Percentiles rank a stretch among this genome's conserved stretches.
phyloP scores from a whole-genome alignment of 1,140 invertebrate species.

The Subanguina moxae region DNA sequence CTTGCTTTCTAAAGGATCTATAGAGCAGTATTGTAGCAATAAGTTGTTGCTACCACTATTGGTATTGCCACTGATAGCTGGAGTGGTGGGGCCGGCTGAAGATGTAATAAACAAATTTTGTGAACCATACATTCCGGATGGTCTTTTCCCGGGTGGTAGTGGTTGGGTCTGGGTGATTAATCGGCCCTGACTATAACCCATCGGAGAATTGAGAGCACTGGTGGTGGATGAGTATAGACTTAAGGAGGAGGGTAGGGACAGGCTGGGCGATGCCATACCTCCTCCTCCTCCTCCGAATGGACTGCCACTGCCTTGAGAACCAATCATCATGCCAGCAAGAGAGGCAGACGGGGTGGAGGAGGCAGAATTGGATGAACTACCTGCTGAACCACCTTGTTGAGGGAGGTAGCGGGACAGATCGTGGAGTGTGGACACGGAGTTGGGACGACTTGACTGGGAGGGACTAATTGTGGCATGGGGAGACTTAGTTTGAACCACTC shows the following conservation, averaged over 20 bases:
- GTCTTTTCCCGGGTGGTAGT: conserved; percentile 1
- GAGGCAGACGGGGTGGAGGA: not conserved
- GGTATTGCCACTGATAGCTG: not conserved
- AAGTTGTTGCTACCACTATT: too few relatives aligned
- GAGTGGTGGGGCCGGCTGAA: not conserved
- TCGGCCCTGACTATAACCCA: not conserved
- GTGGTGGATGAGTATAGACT: not conserved
- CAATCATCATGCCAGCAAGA: not conserved
- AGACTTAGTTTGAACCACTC: not conserved
- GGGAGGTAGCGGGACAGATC: not conserved
- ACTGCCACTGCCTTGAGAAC: too few relatives aligned
- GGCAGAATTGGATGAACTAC: not conserved
- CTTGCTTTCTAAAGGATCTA: too few relatives aligned
- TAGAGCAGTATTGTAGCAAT: too few relatives aligned
- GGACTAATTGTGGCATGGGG: not conserved
- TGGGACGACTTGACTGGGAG: not conserved
- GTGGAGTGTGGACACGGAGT: not conserved
- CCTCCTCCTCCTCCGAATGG: not conserved
- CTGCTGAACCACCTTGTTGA: not conserved
- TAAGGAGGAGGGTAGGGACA: conserved; percentile 13
- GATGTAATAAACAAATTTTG: conserved; percentile 1
- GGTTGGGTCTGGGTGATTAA: not conserved
- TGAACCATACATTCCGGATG: not conserved
- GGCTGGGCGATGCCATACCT: not conserved
- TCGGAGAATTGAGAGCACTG: not conserved